Evolutionary conservation across 2,797 vertebrate species (phyloP).

Genomic region (Adrianichthys oophorus): DNA sequence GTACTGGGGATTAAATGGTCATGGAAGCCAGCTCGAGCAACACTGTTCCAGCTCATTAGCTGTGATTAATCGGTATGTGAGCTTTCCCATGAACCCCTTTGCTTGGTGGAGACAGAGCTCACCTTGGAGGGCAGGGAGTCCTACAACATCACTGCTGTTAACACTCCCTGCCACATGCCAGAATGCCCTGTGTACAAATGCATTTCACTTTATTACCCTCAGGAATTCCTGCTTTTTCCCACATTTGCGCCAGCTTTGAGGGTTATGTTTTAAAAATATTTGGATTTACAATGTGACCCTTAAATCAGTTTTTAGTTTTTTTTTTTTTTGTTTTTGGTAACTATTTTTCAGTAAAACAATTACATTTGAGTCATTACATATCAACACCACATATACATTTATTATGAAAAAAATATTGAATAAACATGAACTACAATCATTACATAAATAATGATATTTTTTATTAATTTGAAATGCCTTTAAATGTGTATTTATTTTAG

Average conservation of each 20-base stretch:
- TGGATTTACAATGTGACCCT: not conserved
- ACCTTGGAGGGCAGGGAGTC: conserved; percentile 74
- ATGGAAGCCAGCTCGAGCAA: conserved; percentile 72
- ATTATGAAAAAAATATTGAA: not conserved
- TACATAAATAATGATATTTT: not conserved
- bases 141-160: conserved; percentile 32
- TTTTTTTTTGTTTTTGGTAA: no score
- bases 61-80: conserved; percentile 82
- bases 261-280: conserved; percentile 14
- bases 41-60: conserved; percentile 83
- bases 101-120: conserved; percentile 76
- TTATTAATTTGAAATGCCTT: not conserved
- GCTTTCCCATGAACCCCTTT: conserved; percentile 82
- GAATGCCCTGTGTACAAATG: conserved; percentile 33
- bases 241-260: not conserved
- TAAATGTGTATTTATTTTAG: not conserved
- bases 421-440: not conserved
- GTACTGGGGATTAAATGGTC: conserved; percentile 65
- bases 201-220: conserved; percentile 12
- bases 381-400: not conserved
- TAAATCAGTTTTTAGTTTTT: not conserved
- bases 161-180: conserved; percentile 36
- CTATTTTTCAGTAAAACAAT: no score
- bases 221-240: conserved; percentile 26
- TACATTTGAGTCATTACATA: not conserved